Base-by-base conservation (phyloP, 1,140 invertebrate genomes). In the Kradibia gibbosae region DNA sequence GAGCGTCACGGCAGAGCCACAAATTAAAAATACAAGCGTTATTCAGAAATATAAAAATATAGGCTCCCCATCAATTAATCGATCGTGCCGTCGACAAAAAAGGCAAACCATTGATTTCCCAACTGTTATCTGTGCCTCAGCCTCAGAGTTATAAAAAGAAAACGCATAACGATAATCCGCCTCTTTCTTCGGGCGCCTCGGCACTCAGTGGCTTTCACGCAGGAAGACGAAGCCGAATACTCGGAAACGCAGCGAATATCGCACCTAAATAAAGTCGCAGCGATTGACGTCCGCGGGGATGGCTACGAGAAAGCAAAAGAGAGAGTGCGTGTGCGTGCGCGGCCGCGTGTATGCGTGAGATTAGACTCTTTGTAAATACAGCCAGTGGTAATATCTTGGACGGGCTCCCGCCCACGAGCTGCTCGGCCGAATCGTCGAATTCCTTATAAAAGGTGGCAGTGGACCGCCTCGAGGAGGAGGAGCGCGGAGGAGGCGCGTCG, bases 241-340 rank as follows among this genome's bases (percentile, higher is more conserved):
- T 17, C 31, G 22, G n/a, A n/a, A 36, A 7, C 36, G n/a, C 48
- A 34, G 13, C 13, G 15, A 45, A 31, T n/a, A 57, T 39, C 73
- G 73, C 20, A 39, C 53, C 73, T 72, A 75, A 75, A 75, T 75
- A 75, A 75, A 75, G 53, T 39, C 50, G 60, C 57, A n/a, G n/a
- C n/a, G n/a, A n/a, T n/a, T n/a, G n/a, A n/a, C n/a, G n/a, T n/a
- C n/a, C n/a, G n/a, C n/a, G n/a, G n/a, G n/a, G n/a, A n/a, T n/a
- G n/a, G n/a, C n/a, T n/a, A n/a, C n/a, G n/a, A n/a, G n/a, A n/a
- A n/a, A n/a, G n/a, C n/a, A n/a, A n/a, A n/a, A n/a, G n/a, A n/a
- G n/a, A n/a, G n/a, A n/a, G n/a, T n/a, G n/a, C n/a, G n/a, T n/a
- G n/a, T n/a, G n/a, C n/a, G n/a, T n/a, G n/a, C n/a, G n/a, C n/a